phyloP scores from a whole-genome alignment of 2,797 vertebrate species.

The Streptopelia turtur region DNA sequence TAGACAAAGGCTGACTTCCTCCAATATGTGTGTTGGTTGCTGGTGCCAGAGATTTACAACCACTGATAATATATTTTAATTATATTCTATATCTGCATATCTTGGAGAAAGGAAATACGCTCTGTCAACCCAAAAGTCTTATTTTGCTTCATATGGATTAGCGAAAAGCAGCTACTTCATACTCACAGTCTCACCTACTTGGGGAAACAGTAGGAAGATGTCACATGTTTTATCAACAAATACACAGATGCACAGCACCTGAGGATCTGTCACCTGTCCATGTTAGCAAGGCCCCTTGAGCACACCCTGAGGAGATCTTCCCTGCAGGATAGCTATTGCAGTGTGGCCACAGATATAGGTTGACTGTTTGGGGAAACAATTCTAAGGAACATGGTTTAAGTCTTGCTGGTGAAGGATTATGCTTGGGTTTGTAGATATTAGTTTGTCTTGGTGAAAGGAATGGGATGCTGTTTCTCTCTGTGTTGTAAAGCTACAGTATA shows the following conservation, averaged over 20 bases:
- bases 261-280: neutral
- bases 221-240: neutral
- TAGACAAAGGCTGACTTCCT: slow-evolving; percentile 66
- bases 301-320: neutral
- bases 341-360: neutral
- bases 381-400: neutral
- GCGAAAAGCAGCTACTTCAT: neutral
- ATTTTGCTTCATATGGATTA: neutral
- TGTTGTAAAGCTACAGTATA: neutral
- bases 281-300: neutral
- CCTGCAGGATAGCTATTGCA: neutral
- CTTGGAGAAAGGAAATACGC: slow-evolving; percentile 52
- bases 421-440: neutral
- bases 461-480: neutral
- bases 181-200: neutral
- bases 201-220: neutral
- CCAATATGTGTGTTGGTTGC: slow-evolving; percentile 1
- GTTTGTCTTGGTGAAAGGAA: neutral
- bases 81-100: slow-evolving; percentile 54
- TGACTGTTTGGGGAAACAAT: neutral
- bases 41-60: slow-evolving; percentile 65
- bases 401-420: neutral
- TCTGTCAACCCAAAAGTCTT: slow-evolving; percentile 56
- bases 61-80: slow-evolving; percentile 68
- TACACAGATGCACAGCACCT: neutral